Conservation (phyloP, 2,113 vertebrate genomes). For the Pseudolaguvia tuberculata region DNA sequence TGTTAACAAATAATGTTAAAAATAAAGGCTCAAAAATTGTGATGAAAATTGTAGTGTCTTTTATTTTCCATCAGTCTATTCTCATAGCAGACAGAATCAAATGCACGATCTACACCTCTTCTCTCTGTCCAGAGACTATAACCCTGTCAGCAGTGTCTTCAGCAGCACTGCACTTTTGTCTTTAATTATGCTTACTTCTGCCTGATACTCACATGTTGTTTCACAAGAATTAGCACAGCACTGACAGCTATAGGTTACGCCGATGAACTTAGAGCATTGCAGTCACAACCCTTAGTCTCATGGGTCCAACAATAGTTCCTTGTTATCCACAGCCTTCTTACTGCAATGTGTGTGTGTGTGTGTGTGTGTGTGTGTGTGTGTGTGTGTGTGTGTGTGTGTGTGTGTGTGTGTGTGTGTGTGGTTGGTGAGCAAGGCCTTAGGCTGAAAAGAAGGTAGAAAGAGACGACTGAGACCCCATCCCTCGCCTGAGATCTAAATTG, state of each 20-base stretch:
- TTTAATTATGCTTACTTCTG: constrained; percentile 53
- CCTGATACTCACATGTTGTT: constrained; percentile 57
- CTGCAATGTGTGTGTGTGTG: constrained; percentile 49
- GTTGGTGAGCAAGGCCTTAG: constrained; percentile 29
- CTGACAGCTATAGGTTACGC: constrained; percentile 70
- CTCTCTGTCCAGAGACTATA: constrained; percentile 39
- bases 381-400: constrained; percentile 11
- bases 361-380: constrained; percentile 41
- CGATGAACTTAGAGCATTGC: constrained; percentile 67
- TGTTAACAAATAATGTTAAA: neutral
- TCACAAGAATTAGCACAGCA: constrained; percentile 59
- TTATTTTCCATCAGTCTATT: neutral
- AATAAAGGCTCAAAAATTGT: neutral
- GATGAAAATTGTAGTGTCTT: neutral
- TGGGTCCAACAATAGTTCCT: constrained; percentile 68
- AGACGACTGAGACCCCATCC: constrained; percentile 50
- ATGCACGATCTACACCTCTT: constrained; percentile 30
- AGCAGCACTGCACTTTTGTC: constrained; percentile 37
- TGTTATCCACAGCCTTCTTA: constrained; percentile 61
- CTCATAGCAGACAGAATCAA: constrained; percentile 20
- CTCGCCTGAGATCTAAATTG: constrained; percentile 65
- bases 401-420: constrained; percentile 17
- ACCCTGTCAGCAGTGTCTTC: constrained; percentile 45
- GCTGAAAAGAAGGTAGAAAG: constrained; percentile 46
- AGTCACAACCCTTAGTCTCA: constrained; percentile 67